Conservation (phyloP, 1,140 invertebrate species). For the Philotrypesis tridentata region DNA sequence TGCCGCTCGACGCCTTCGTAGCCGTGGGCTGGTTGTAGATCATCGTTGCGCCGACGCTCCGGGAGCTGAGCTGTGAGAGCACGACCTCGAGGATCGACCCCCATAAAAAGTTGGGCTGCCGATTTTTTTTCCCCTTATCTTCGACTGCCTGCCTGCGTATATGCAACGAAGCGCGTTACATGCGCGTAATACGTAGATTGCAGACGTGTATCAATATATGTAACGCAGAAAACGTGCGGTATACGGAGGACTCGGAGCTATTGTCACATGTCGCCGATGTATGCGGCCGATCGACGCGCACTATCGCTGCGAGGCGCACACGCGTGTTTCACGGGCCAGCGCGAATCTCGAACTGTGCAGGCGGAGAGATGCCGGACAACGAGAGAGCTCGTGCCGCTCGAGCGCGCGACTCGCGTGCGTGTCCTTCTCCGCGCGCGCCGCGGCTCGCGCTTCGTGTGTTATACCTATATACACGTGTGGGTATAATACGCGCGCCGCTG, state of each 20-base stretch:
- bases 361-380: conserved; percentile 38
- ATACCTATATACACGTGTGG: background rate
- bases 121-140: too few species aligned
- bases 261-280: background rate
- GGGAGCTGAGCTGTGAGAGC: background rate
- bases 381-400: background rate
- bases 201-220: too few species aligned
- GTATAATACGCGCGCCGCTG: background rate
- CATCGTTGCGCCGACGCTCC: conserved; percentile 53
- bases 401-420: too few species aligned
- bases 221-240: too few species aligned
- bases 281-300: conserved; percentile 37
- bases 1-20: conserved; percentile 69
- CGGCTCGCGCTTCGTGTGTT: background rate
- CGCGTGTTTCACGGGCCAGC: conserved; percentile 65
- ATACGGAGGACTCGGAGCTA: too few species aligned
- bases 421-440: conserved; percentile 27
- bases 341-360: conserved; percentile 67
- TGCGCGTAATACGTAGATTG: too few species aligned
- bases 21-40: conserved; percentile 67
- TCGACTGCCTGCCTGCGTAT: too few species aligned
- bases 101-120: too few species aligned
- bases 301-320: conserved; percentile 34
- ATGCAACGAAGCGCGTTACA: too few species aligned
- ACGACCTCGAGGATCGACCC: too few species aligned